Percentiles rank a stretch among this genome's conserved stretches.
phyloP scores from a whole-genome alignment of 2,888 invertebrate species.

The Sinelater perroti region DNA sequence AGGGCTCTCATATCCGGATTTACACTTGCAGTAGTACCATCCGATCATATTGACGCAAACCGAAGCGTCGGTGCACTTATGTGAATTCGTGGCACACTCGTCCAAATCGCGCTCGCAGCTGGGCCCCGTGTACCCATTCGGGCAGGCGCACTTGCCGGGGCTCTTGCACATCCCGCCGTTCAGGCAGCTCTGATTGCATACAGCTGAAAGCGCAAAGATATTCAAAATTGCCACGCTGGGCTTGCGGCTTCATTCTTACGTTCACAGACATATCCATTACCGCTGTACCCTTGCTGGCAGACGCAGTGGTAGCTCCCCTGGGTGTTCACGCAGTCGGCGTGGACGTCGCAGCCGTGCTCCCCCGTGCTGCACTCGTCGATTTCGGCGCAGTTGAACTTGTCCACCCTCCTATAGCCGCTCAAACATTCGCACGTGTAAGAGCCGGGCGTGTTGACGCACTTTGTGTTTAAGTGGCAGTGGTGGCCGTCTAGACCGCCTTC shows the following conservation, averaged over 20 bases:
- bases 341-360: slow-evolving; percentile 76
- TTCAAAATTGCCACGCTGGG: too few relatives aligned
- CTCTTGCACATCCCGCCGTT: slow-evolving; percentile 84
- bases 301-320: slow-evolving; percentile 82
- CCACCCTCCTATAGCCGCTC: slow-evolving; percentile 77
- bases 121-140: slow-evolving; percentile 81
- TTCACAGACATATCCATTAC: slow-evolving; percentile 81
- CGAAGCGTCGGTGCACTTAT: slow-evolving; percentile 79
- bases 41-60: slow-evolving; percentile 89
- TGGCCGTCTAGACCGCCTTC: slow-evolving; percentile 82
- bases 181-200: slow-evolving; percentile 81
- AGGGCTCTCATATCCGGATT: slow-evolving; percentile 76
- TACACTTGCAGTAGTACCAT: slow-evolving; percentile 89
- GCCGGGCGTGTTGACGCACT: slow-evolving; percentile 83
- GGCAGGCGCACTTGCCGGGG: slow-evolving; percentile 81
- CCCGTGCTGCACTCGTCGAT: slow-evolving; percentile 80
- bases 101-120: slow-evolving; percentile 88
- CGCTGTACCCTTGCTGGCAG: slow-evolving; percentile 75
- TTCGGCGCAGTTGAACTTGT: slow-evolving; percentile 83
- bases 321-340: slow-evolving; percentile 83
- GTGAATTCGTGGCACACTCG: slow-evolving; percentile 78
- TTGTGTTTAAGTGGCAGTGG: slow-evolving; percentile 85
- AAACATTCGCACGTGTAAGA: slow-evolving; percentile 86
- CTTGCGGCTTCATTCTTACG: too few relatives aligned
- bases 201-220: slow-evolving; percentile 66